These are phyloP conservation scores for Tetramorium parvispinum DNA, from an alignment of 1,140 invertebrate species.

Conservation along the genomic window DNA sequence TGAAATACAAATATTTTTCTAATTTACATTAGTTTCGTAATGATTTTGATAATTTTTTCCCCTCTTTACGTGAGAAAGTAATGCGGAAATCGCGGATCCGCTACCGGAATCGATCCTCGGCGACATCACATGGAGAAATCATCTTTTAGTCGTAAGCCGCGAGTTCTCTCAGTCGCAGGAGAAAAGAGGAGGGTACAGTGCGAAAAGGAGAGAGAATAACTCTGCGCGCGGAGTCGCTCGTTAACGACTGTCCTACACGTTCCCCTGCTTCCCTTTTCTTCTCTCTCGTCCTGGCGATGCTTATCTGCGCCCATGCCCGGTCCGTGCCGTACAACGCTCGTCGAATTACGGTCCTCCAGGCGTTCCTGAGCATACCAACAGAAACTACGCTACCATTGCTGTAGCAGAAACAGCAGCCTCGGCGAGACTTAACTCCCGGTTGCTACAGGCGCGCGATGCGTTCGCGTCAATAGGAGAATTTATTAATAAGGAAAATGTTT, in stretches of 20 bases:
- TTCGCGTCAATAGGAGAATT: neutral
- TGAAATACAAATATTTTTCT: neutral
- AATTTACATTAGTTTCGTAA: neutral
- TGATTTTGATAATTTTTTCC: neutral
- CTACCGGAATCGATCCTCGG: conserved; percentile 19
- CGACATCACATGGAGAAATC: neutral
- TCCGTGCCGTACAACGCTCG: conserved; percentile 59
- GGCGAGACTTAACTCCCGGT: conserved; percentile 26
- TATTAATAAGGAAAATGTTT: neutral
- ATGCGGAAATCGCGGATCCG: neutral
- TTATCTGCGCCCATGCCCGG: conserved; percentile 72
- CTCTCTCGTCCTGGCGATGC: conserved; percentile 71
- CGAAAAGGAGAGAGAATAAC: conserved; percentile 37
- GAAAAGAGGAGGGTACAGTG: neutral
- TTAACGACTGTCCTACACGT: conserved; percentile 76
- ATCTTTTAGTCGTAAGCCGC: conserved; percentile 28
- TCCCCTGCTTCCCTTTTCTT: conserved; percentile 64
- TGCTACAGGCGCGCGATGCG: neutral
- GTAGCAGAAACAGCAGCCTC: conserved; percentile 21
- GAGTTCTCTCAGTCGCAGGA: conserved; percentile 26
- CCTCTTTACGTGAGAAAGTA: conserved; percentile 2
- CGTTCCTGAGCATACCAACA: conserved; percentile 74
- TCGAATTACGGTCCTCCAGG: conserved; percentile 72
- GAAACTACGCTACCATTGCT: conserved; percentile 55
- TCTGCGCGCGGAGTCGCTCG: conserved; percentile 71